Conservation (phyloP, 2,113 vertebrate genomes). For the Heliornis fulica region DNA sequence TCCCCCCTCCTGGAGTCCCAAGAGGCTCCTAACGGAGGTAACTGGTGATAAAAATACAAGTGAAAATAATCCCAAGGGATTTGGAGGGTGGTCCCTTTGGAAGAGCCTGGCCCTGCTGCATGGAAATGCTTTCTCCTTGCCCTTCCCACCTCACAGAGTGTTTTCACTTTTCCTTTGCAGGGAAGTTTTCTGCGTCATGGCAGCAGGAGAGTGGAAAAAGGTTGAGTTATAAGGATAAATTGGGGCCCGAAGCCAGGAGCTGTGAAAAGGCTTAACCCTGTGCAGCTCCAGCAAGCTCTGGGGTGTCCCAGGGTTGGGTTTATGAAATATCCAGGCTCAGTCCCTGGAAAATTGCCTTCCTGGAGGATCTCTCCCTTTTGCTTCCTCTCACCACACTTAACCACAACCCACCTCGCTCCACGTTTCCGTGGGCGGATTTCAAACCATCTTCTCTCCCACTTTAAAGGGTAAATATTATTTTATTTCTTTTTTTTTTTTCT, state of each 20-base stretch:
- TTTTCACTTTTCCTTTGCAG: background rate
- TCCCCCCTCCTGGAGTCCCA: background rate
- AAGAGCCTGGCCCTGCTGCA: rapidly evolving
- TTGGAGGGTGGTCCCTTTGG: background rate
- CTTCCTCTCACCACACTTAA: background rate
- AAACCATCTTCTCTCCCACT: background rate
- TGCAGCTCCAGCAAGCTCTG: background rate
- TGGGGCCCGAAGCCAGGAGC: background rate
- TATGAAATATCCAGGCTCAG: background rate
- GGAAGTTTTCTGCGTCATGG: background rate
- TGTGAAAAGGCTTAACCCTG: background rate
- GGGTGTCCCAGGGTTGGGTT: background rate
- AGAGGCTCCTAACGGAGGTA: background rate
- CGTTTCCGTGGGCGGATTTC: background rate
- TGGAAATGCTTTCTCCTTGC: rapidly evolving
- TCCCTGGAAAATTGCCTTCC: background rate
- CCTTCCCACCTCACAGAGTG: rapidly evolving
- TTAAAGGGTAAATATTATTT: conserved; percentile 49
- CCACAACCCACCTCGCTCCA: background rate
- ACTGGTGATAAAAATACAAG: background rate
- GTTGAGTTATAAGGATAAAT: background rate
- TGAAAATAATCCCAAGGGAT: background rate
- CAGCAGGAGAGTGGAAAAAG: background rate
- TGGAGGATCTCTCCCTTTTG: background rate
- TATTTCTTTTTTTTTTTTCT: no score